Evolutionary conservation across 2,113 vertebrate genomes (phyloP).

Genomic region (Notarius lentiginosus): DNA sequence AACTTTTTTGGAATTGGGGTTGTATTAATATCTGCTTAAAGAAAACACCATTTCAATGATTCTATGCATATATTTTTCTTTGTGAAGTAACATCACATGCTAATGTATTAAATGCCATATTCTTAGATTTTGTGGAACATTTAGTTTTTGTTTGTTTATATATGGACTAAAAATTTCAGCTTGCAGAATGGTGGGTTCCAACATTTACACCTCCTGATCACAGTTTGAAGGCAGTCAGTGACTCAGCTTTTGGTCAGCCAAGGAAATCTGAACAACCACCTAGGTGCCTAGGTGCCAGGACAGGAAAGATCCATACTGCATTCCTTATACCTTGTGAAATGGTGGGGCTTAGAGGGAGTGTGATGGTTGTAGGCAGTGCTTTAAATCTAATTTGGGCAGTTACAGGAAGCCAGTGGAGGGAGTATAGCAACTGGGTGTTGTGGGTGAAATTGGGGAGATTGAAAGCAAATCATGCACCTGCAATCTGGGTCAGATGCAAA

Average conservation of each 20-base stretch:
- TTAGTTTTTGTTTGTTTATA: not conserved
- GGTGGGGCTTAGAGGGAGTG: not conserved
- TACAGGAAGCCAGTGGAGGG: not conserved
- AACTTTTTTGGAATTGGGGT: too few species aligned
- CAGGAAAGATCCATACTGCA: not conserved
- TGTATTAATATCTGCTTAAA: too few species aligned
- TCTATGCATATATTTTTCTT: not conserved
- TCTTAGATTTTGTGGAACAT: not conserved
- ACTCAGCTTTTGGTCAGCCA: too few species aligned
- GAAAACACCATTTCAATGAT: not conserved
- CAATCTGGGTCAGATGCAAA: not conserved
- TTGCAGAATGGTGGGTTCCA: not conserved
- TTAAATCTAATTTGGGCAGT: not conserved
- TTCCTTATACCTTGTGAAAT: not conserved
- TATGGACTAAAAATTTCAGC: not conserved
- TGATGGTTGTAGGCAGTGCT: not conserved
- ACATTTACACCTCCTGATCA: not conserved
- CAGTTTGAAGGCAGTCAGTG: not conserved
- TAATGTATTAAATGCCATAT: too few species aligned
- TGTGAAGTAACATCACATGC: not conserved
- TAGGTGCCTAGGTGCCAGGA: not conserved
- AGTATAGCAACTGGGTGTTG: not conserved
- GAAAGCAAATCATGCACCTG: not conserved
- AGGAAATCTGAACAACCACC: not conserved
- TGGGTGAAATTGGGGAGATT: not conserved